Percentiles rank a stretch among this genome's conserved stretches.
Evolutionary conservation across 2,888 invertebrate genomes (phyloP).

Genomic region (Dendrolimus pini): DNA sequence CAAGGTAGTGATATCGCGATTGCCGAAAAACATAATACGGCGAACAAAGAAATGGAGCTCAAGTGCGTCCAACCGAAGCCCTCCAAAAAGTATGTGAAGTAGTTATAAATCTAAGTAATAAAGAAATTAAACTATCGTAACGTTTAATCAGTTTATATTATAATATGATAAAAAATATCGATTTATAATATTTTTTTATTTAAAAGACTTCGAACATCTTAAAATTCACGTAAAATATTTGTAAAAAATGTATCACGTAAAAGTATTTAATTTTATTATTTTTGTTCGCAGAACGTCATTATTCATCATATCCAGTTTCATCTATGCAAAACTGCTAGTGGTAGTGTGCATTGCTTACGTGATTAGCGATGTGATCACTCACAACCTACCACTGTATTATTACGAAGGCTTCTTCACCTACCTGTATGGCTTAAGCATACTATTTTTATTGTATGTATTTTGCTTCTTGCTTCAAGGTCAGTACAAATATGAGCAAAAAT

Average conservation of each 20-base stretch:
- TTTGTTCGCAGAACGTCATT: constrained; percentile 88
- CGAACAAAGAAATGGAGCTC: constrained; percentile 91
- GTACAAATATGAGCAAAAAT: constrained; percentile 15
- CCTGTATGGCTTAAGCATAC: constrained; percentile 93
- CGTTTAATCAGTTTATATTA: no score
- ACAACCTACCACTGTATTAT: constrained; percentile 93
- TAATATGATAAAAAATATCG: no score
- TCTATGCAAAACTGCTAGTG: constrained; percentile 95
- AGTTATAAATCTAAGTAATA: no score
- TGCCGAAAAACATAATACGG: constrained; percentile 88
- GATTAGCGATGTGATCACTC: constrained; percentile 95
- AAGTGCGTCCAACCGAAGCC: constrained; percentile 91
- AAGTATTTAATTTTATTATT: constrained; percentile 10
- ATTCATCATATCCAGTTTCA: constrained; percentile 96
- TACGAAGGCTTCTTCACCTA: constrained; percentile 98
- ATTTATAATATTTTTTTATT: no score
- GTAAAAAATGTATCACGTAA: not conserved
- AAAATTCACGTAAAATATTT: no score
- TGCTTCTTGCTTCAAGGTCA: constrained; percentile 92
- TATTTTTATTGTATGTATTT: constrained; percentile 95
- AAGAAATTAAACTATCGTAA: no score
- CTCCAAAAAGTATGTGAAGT: constrained; percentile 83
- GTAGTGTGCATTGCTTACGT: constrained; percentile 96
- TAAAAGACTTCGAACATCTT: no score
- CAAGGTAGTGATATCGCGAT: constrained; percentile 82